phyloP scores from a whole-genome alignment of 2,113 vertebrate genomes.

The Promerops cafer region DNA sequence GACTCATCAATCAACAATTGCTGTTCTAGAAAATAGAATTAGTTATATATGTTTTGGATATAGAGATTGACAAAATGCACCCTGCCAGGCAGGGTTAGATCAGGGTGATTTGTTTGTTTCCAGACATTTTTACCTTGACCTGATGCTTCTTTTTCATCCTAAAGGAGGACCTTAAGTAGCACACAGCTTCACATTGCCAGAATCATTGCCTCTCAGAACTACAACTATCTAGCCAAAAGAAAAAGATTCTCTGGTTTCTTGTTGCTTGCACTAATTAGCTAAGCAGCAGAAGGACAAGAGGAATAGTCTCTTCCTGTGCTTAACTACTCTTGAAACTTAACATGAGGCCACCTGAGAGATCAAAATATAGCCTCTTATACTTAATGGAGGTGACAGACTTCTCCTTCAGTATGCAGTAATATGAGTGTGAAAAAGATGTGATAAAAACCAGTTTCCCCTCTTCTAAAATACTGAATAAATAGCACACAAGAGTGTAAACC shows the following conservation, averaged over 20 bases:
- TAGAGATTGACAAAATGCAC: slow-evolving; percentile 9
- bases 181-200: background rate
- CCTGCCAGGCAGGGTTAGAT: background rate
- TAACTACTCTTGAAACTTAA: background rate
- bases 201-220: background rate
- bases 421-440: background rate
- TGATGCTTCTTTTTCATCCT: background rate
- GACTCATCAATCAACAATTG: slow-evolving; percentile 78
- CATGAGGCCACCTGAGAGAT: background rate
- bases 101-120: background rate
- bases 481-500: background rate
- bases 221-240: background rate
- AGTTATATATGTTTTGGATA: slow-evolving; percentile 54
- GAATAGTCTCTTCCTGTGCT: background rate
- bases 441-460: background rate
- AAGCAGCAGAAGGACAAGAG: background rate
- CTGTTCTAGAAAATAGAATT: slow-evolving; percentile 63
- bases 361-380: background rate
- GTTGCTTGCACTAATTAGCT: background rate
- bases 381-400: background rate
- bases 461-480: background rate
- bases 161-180: background rate
- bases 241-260: background rate
- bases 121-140: background rate
- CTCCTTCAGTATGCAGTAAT: background rate